Evolutionary conservation across 2,888 invertebrate genomes (phyloP).

Genomic region (Acronicta leporina): DNA sequence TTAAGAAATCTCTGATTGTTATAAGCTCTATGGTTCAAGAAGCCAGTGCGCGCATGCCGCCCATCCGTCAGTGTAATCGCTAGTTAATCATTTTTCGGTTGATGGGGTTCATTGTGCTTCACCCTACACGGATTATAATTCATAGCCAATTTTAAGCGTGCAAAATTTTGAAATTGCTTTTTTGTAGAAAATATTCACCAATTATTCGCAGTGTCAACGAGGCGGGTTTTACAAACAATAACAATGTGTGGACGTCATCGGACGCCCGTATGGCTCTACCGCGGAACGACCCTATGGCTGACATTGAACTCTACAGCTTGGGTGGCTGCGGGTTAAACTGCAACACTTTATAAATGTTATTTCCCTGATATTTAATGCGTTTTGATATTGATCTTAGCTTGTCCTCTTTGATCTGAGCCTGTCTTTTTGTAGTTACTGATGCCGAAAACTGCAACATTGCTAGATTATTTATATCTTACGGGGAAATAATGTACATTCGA

Average conservation of each 20-base stretch:
- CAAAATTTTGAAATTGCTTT: conserved; percentile 73
- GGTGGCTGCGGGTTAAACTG: conserved; percentile 51
- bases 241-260: conserved; percentile 40
- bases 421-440: neutral
- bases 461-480: no score
- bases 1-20: conserved; percentile 22
- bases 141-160: conserved; percentile 76
- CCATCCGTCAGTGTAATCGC: conserved; percentile 88
- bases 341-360: neutral
- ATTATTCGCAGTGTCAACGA: conserved; percentile 38
- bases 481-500: no score
- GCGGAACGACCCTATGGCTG: conserved; percentile 77
- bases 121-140: conserved; percentile 81
- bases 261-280: conserved; percentile 74
- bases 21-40: conserved; percentile 74
- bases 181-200: conserved; percentile 34
- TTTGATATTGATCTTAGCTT: no score
- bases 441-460: neutral
- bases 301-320: conserved; percentile 81
- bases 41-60: conserved; percentile 83
- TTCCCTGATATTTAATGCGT: neutral
- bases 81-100: conserved; percentile 89
- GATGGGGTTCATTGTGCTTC: conserved; percentile 84
- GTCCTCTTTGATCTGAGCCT: no score
- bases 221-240: conserved; percentile 42